Evolutionary conservation across 2,888 invertebrate species (phyloP), one percentile per base, ranked within the genome.

Genomic region (Chalcis sispes): DNA sequence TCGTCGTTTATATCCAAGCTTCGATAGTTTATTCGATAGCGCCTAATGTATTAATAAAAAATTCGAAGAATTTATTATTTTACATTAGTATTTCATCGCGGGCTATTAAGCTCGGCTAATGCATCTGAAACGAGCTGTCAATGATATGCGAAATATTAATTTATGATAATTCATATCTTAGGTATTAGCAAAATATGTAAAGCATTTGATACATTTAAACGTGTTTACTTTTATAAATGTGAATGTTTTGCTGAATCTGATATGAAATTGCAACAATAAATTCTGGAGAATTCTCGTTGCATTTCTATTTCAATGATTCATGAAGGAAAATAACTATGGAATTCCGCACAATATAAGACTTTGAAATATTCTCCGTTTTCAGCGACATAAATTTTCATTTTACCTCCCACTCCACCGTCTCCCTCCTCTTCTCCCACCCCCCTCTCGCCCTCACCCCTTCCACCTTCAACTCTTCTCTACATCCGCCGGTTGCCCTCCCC

Each of bases 221-320:
- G 50, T 58, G 56, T 25, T 25, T n/a, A 70, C 25, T 67, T 66
- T 54, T 72, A 56, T 61, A 48, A 69, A 64, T 62, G 77, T 61
- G 70, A 77, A 77, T 73, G 56, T 77, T 77, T 77, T 65, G 64
- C 62, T 67, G 72, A 76, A 67, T 64, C 72, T 32, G 77, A 77
- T 70, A 65, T 70, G 70, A 65, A 70, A 77, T 77, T 48, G 77
- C 77, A 77, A 73, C 69, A 77, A 77, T 77, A 77, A 77, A 77
- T 72, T 72, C 69, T 58, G 13, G 61, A 40, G 72, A 69, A 69
- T 69, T 76, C 61, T 50, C 67, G 66, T 61, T 76, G 76, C 76
- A 76, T 72, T 77, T 77, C 72, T 69, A 72, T 72, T 77, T 77
- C 77, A 77, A 77, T 77, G 77, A 77, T 77, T 77, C 77, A 77